Base-by-base conservation (phyloP, 1,140 invertebrate genomes). In the Lasaia peninsularis region DNA sequence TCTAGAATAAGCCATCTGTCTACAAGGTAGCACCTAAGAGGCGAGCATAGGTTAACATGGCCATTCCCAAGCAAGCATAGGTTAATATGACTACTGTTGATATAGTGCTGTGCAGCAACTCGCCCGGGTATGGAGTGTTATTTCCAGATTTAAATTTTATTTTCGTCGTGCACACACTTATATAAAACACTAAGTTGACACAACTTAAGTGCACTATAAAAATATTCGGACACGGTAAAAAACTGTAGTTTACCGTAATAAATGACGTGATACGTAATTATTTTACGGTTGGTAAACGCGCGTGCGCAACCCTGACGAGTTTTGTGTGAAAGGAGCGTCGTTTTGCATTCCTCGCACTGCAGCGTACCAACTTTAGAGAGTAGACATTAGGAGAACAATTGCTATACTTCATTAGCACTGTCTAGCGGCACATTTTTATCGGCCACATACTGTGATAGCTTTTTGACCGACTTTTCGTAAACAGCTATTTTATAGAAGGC, bases 371-470 rank as follows among this genome's bases (percentile, higher is more conserved):
- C 75, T 81, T 81, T 80, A 83, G 76, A 84, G 80, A 84, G 80
- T 69, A 58, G 65, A 59, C 62, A 59, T 60, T 72, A n/a, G n/a
- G n/a, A 58, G 73, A 78, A 80, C 71, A 78, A 80, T 83, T 78
- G 76, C 78, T 70, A 78, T 80, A 79, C 75, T 65, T 73, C 75
- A 80, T 83, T 83, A 83, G 69, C 76, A 69, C 68, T 58, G 72
- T 78, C 69, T 81, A 74, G 72, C 69, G 70, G 67, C 69, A 74
- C 67, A 70, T 78, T 78, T 74, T 71, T 64, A 52, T 54, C 61
- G 50, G 65, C 40, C 55, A 53, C 62, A 28, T 28, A 28, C 24
- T 28, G 4, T 6, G 24, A 28, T 7, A 28, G 24, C 24, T 28
- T 28, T 28, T 28, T 28, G 24, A 28, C 24, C 24, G 24, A 44